Evolutionary conservation across 1,140 invertebrate genomes (phyloP), one percentile per base, ranked within the genome.

Genomic region (Aphelenchoides fujianensis): DNA sequence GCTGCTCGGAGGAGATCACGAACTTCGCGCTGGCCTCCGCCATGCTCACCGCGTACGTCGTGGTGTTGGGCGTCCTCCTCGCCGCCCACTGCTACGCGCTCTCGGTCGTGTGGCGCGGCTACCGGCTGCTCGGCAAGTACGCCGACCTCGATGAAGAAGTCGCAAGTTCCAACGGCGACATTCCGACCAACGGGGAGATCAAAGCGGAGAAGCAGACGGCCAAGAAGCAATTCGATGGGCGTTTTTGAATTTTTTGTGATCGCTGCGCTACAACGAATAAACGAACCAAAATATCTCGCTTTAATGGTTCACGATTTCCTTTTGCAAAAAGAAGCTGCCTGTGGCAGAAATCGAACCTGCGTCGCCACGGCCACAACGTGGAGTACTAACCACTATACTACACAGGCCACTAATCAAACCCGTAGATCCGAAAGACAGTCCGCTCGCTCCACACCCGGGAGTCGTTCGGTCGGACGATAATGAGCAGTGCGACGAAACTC

Each of bases 291-390:
- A n/a, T n/a, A n/a, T n/a, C n/a, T n/a, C n/a, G n/a, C n/a, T n/a
- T n/a, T n/a, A n/a, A n/a, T n/a, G n/a, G n/a, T n/a, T n/a, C n/a
- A n/a, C n/a, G n/a, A n/a, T n/a, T n/a, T n/a, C n/a, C n/a, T n/a
- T n/a, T n/a, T n/a, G n/a, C n/a, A n/a, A n/a, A n/a, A n/a, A n/a
- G n/a, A n/a, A n/a, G n/a, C n/a, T n/a, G n/a, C n/a, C n/a, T n/a
- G n/a, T n/a, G n/a, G n/a, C 74, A 75, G 76, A 77, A 78, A 78
- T 78, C 77, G 77, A 78, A 78, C 77, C 77, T 68, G 74, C 70
- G 77, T 78, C 77, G 77, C 77, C 77, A 80, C 77, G 77, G 77
- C 77, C 77, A 78, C 77, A 78, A 78, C 77, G 77, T 80, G 77
- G 77, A 78, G 77, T 79, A 78, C 77, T 78, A 79, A 78, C 77